Conservation (phyloP, 1,140 invertebrate genomes). For the Nilaparvata lugens region DNA sequence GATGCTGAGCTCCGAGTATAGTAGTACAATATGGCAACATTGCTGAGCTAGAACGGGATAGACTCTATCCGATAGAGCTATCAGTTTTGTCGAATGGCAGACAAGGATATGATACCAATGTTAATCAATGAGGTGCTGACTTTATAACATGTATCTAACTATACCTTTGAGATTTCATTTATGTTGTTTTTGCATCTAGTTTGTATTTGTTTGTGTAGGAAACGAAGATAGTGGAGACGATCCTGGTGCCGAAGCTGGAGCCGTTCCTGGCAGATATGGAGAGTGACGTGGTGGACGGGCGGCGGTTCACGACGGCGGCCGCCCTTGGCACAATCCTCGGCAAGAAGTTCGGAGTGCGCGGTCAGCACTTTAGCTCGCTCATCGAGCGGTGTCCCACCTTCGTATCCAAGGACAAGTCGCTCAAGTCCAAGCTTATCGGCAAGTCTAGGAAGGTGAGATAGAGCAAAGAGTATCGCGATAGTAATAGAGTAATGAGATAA, state of each 20-base stretch:
- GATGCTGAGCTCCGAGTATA: too few species aligned
- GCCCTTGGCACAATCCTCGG: constrained; percentile 68
- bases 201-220: constrained; percentile 37
- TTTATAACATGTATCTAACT: too few species aligned
- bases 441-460: constrained; percentile 59
- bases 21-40: too few species aligned
- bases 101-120: too few species aligned
- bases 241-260: constrained; percentile 63
- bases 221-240: constrained; percentile 60
- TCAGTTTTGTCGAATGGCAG: too few species aligned
- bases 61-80: too few species aligned
- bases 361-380: constrained; percentile 37
- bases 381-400: constrained; percentile 65
- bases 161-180: too few species aligned
- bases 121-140: too few species aligned
- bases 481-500: too few species aligned
- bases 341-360: constrained; percentile 58
- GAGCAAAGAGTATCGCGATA: too few species aligned
- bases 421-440: constrained; percentile 60
- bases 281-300: constrained; percentile 55
- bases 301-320: constrained; percentile 59
- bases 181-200: too few species aligned
- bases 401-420: constrained; percentile 75
- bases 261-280: constrained; percentile 61
- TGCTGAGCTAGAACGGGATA: too few species aligned